Base-by-base conservation (phyloP, 37 sponge, comb jelly and placozoan genomes). In the Theonella swinhoei region DNA sequence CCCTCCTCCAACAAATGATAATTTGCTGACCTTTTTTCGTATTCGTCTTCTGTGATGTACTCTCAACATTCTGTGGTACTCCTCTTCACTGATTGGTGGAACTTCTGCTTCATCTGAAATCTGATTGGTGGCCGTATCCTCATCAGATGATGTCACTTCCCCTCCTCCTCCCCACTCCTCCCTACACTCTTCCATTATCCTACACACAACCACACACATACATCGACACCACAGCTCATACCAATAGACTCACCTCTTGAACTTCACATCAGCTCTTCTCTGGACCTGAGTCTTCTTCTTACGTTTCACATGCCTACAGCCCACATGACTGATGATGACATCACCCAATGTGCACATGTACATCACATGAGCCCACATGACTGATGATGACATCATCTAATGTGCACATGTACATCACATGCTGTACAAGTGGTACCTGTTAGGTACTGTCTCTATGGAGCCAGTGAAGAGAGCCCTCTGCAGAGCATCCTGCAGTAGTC, bases 1-100 rank as follows among this genome's bases (percentile, higher is more conserved):
- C 70, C n/a, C n/a, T n/a, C n/a, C n/a, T n/a, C n/a, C n/a, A n/a
- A n/a, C 20, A 9, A 0, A 28, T 34, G 22, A 25, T 42, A 29
- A 22, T 32, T 32, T 19, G 35, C 33, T 25, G 36, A 75, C 81
- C 36, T 66, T 62, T 3, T 75, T 77, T 63, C 33, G 58, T 30
- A 37, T 40, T 71, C 84, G 70, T 62, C 35, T 47, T 36, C 70
- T 69, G 29, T 69, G 37, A 59, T 83, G 83, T n/a, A 62, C 43
- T 35, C 79, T 68, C 66, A 82, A 40, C 64, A 87, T 71, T 35
- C 41, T 58, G 22, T 54, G 70, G 41, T 77, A 82, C 29, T 88
- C 76, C 34, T 54, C 74, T 87, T 87, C 77, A 71, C 43, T 65
- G 61, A 76, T 66, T 28, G 37, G 25, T 19, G 24, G 25, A 2